Percentiles rank a stretch among this genome's conserved stretches.
These are phyloP conservation scores for Myathropa florea DNA, from an alignment of 2,888 invertebrate genomes.

Conservation along the genomic window DNA sequence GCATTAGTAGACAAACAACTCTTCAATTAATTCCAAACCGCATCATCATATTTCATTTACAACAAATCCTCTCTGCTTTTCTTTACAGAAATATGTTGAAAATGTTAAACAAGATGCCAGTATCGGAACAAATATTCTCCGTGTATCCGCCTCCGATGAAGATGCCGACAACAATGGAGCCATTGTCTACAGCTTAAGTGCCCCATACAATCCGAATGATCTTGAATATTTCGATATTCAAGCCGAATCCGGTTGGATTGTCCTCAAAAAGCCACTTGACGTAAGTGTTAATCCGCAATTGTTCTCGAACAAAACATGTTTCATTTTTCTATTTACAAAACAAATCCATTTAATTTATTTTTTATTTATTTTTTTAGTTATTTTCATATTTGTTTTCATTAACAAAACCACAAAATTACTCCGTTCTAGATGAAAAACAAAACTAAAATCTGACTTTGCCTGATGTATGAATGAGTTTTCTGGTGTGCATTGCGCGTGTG, in stretches of 20 bases:
- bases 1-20: no score
- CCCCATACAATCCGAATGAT: constrained; percentile 93
- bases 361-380: constrained; percentile 37
- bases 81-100: constrained; percentile 94
- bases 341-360: not conserved
- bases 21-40: not conserved
- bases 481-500: constrained; percentile 4
- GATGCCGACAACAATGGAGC: constrained; percentile 98
- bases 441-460: constrained; percentile 6
- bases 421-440: constrained; percentile 31
- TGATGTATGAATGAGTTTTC: constrained; percentile 53
- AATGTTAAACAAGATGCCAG: constrained; percentile 98
- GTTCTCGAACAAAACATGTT: constrained; percentile 1
- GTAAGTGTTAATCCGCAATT: constrained; percentile 87
- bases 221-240: constrained; percentile 98
- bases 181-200: constrained; percentile 94
- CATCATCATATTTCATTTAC: not conserved
- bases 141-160: constrained; percentile 97
- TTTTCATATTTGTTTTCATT: constrained; percentile 54
- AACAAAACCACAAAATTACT: constrained; percentile 55
- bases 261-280: constrained; percentile 96
- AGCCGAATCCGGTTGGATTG: constrained; percentile 98
- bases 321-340: constrained; percentile 8
- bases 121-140: constrained; percentile 95
- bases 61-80: not conserved